A percentile compares a stretch with the other conserved stretches of the same genome.
phyloP scores from a whole-genome alignment of 2,113 vertebrate genomes.

The Setophaga petechia region DNA sequence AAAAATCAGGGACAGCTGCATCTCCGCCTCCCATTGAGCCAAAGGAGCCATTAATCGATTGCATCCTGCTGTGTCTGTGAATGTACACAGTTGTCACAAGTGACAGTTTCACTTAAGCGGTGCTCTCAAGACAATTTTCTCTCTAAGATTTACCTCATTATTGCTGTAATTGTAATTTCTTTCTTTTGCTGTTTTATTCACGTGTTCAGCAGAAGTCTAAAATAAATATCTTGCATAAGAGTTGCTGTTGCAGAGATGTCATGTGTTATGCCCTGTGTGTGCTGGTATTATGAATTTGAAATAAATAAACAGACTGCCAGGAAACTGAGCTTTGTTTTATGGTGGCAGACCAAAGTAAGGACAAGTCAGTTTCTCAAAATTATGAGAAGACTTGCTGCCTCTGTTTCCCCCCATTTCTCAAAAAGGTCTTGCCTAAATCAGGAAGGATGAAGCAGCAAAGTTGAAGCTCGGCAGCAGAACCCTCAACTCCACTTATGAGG shows the following conservation, averaged over 20 bases:
- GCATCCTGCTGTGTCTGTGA: background rate
- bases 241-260: background rate
- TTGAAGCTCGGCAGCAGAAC: background rate
- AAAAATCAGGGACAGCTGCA: background rate
- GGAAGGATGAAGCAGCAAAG: background rate
- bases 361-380: background rate
- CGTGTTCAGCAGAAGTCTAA: background rate
- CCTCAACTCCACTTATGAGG: rapidly evolving
- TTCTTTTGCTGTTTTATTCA: background rate
- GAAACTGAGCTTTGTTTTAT: background rate
- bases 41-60: background rate
- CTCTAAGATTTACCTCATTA: background rate
- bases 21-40: background rate
- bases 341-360: background rate
- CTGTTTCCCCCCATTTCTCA: background rate
- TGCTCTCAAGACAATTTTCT: background rate
- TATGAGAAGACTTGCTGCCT: background rate
- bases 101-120: background rate
- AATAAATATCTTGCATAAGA: slow-evolving; percentile 24
- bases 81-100: background rate
- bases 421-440: background rate
- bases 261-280: background rate
- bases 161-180: background rate
- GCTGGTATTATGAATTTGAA: background rate
- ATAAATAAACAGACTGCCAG: background rate